A percentile compares a stretch with the other conserved stretches of the same genome.
These are phyloP conservation scores for Falco berigora DNA, from an alignment of 2,797 vertebrate genomes.

Conservation along the genomic window DNA sequence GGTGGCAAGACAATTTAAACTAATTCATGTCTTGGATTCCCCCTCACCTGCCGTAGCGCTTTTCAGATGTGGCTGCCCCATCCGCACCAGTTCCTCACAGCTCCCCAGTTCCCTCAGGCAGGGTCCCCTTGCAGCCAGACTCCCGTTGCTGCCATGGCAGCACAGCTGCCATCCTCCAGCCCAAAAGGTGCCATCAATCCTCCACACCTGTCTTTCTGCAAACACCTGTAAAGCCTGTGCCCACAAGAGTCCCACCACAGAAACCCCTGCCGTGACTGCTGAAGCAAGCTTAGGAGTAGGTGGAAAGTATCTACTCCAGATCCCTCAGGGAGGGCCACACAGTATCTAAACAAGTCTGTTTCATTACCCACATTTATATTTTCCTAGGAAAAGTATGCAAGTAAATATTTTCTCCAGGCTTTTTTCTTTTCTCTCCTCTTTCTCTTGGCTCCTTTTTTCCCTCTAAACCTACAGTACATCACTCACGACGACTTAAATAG, in stretches of 20 bases:
- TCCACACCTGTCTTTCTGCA: neutral
- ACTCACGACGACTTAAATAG: conserved; percentile 46
- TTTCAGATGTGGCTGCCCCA: neutral
- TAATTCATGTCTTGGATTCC: neutral
- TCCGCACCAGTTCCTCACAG: neutral
- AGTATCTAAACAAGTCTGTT: conserved; percentile 22
- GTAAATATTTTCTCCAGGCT: conserved; percentile 44
- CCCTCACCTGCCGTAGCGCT: neutral
- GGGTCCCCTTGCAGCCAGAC: accelerated
- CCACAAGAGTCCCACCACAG: neutral
- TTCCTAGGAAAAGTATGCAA: conserved; percentile 54
- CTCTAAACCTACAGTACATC: conserved; percentile 30
- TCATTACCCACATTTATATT: conserved; percentile 32
- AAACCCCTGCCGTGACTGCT: neutral
- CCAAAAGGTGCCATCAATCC: neutral
- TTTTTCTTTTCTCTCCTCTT: conserved; percentile 17
- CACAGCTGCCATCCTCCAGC: neutral
- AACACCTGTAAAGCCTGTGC: neutral
- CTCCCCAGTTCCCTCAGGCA: neutral
- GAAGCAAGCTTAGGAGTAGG: neutral
- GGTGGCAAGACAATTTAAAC: neutral
- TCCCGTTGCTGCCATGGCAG: accelerated
- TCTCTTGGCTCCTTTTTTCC: conserved; percentile 34
- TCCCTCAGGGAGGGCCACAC: neutral
- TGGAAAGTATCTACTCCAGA: neutral